These are phyloP conservation scores for Drosophila sp. DNA, from an alignment of 1,140 invertebrate genomes.

Conservation along the genomic window DNA sequence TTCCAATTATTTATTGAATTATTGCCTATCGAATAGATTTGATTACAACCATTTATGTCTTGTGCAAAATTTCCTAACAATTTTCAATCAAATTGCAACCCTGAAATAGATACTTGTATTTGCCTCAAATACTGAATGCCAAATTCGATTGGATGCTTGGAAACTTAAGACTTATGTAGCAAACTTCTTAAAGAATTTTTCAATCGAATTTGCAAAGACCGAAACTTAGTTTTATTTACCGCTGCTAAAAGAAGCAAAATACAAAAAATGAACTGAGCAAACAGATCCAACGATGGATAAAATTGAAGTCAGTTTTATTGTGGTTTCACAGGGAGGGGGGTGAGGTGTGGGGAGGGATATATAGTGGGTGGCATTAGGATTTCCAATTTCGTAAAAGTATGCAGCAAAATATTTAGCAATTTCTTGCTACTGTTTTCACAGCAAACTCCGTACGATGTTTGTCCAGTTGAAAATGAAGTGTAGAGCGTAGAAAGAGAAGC, in stretches of 20 bases:
- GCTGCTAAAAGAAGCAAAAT: neutral
- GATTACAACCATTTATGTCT: slow-evolving; percentile 28
- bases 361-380: neutral
- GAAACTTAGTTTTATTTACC: slow-evolving; percentile 23
- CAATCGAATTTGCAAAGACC: slow-evolving; percentile 29
- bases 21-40: slow-evolving; percentile 18
- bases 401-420: slow-evolving; percentile 60
- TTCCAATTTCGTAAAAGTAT: slow-evolving; percentile 60
- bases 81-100: slow-evolving; percentile 21
- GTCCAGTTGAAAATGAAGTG: slow-evolving; percentile 18
- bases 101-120: slow-evolving; percentile 12
- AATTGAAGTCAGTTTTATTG: slow-evolving; percentile 44
- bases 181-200: slow-evolving; percentile 21
- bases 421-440: slow-evolving; percentile 44
- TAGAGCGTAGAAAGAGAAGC: slow-evolving; percentile 18
- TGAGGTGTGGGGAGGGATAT: neutral
- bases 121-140: neutral
- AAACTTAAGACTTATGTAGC: slow-evolving; percentile 14
- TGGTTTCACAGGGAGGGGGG: slow-evolving; percentile 21
- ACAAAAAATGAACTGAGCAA: slow-evolving; percentile 12
- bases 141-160: slow-evolving; percentile 18
- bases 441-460: slow-evolving; percentile 21
- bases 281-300: slow-evolving; percentile 16
- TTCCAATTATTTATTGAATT: slow-evolving; percentile 53
- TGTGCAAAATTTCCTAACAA: slow-evolving; percentile 11